These are phyloP conservation scores for Synanthedon andrenaeformis DNA, from an alignment of 2,888 invertebrate species.

Conservation along the genomic window DNA sequence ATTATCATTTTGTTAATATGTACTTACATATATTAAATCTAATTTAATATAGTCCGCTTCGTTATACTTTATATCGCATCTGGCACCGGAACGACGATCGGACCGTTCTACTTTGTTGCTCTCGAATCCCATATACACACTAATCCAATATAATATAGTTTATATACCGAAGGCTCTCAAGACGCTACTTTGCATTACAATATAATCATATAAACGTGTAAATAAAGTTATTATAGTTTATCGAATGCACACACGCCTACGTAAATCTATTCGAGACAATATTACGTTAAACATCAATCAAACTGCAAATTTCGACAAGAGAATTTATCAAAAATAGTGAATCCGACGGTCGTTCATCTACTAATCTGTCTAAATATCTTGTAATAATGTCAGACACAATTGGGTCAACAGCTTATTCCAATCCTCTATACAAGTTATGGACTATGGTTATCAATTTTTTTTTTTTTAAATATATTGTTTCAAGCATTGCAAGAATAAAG, in stretches of 20 bases:
- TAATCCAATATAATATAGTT: conserved; percentile 17
- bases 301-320: conserved; percentile 69
- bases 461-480: conserved; percentile 12
- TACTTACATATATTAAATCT: background rate
- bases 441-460: conserved; percentile 49
- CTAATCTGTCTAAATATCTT: conserved; percentile 53
- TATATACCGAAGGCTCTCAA: conserved; percentile 54
- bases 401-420: conserved; percentile 45
- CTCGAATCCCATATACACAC: background rate
- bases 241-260: conserved; percentile 42
- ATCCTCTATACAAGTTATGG: conserved; percentile 35
- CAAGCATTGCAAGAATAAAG: too few relatives aligned
- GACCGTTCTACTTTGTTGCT: conserved; percentile 1
- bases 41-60: background rate
- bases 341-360: conserved; percentile 52
- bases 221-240: conserved; percentile 65
- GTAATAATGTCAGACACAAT: conserved; percentile 53
- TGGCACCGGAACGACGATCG: conserved; percentile 27
- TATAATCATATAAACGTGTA: conserved; percentile 62
- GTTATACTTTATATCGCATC: conserved; percentile 1
- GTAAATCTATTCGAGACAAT: conserved; percentile 40
- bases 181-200: conserved; percentile 58
- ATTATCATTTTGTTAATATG: conserved; percentile 11
- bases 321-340: conserved; percentile 69
- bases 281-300: conserved; percentile 45